Percentiles rank a stretch among this genome's conserved stretches.
These are phyloP conservation scores for Perccottus glenii DNA, from an alignment of 2,113 vertebrate genomes.

Conservation along the genomic window DNA sequence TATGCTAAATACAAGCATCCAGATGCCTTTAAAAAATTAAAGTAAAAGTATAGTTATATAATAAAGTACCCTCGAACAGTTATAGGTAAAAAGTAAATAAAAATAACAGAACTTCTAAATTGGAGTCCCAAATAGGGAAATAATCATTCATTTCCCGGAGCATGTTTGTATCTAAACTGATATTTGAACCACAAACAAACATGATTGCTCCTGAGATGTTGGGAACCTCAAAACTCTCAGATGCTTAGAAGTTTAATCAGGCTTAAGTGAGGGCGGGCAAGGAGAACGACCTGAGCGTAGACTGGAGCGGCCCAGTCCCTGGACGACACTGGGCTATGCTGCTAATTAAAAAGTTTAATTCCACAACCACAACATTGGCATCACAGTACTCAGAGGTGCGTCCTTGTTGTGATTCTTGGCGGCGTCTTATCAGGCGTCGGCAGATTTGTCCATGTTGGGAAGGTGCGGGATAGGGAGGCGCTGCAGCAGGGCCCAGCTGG, in stretches of 20 bases:
- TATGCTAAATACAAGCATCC: too few species aligned
- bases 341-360: conserved; percentile 84
- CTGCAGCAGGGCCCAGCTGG: conserved; percentile 62
- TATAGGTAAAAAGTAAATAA: too few species aligned
- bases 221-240: conserved; percentile 33
- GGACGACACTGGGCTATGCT: conserved; percentile 59
- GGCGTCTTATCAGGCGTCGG: conserved; percentile 75
- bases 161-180: conserved; percentile 38
- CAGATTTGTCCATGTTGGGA: conserved; percentile 71
- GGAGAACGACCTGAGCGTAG: conserved; percentile 59
- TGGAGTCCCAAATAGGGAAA: conserved; percentile 7
- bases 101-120: background rate
- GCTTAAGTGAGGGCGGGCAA: conserved; percentile 52
- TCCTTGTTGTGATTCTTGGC: conserved; percentile 72
- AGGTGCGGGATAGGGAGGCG: conserved; percentile 47
- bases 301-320: conserved; percentile 64
- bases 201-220: conserved; percentile 56
- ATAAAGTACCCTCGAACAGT: too few species aligned
- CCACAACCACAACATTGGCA: conserved; percentile 71
- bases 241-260: conserved; percentile 57
- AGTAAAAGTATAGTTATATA: too few species aligned
- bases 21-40: too few species aligned
- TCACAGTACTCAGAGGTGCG: conserved; percentile 69
- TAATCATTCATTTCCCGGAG: conserved; percentile 23
- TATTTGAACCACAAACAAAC: conserved; percentile 60